phyloP scores from a whole-genome alignment of 1,140 invertebrate species.

The Lordiphosa collinella region DNA sequence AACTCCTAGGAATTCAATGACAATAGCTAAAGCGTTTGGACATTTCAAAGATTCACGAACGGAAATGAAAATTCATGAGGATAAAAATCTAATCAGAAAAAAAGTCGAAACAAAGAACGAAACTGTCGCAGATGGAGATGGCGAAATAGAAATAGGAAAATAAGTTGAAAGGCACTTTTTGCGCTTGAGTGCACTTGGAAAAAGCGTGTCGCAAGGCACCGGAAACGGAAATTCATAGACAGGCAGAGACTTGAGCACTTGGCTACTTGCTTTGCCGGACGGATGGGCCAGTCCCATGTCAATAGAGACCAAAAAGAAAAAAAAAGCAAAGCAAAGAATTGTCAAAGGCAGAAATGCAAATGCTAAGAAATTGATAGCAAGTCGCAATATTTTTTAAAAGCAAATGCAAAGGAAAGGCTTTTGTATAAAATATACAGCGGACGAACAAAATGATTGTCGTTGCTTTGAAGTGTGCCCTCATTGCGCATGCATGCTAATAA shows the following conservation, averaged over 20 bases:
- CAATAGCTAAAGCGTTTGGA: conserved; percentile 23
- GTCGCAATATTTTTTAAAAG: conserved; percentile 52
- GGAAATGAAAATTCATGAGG: conserved; percentile 69
- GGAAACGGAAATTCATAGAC: conserved; percentile 67
- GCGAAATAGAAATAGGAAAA: conserved; percentile 56
- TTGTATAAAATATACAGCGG: conserved; percentile 40
- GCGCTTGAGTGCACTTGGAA: conserved; percentile 59
- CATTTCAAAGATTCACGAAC: conserved; percentile 45
- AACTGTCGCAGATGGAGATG: conserved; percentile 34
- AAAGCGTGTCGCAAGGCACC: conserved; percentile 56
- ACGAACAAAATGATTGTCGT: conserved; percentile 8
- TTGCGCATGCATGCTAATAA: conserved; percentile 59
- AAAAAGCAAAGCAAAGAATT: conserved; percentile 28
- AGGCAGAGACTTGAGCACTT: conserved; percentile 25
- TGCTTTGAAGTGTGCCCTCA: conserved; percentile 37
- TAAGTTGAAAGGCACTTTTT: conserved; percentile 71
- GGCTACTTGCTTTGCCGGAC: conserved; percentile 54
- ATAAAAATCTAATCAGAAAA: conserved; percentile 66
- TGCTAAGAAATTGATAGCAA: conserved; percentile 66
- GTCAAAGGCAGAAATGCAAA: conserved; percentile 64
- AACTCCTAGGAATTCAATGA: conserved; percentile 27
- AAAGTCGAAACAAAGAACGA: conserved; percentile 49
- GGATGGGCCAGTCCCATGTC: conserved; percentile 53
- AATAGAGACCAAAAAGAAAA: conserved; percentile 36
- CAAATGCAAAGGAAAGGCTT: conserved; percentile 36